A percentile compares a stretch with the other conserved stretches of the same genome.
phyloP scores from a whole-genome alignment of 1,140 invertebrate species.

The Bicyclus anynana region DNA sequence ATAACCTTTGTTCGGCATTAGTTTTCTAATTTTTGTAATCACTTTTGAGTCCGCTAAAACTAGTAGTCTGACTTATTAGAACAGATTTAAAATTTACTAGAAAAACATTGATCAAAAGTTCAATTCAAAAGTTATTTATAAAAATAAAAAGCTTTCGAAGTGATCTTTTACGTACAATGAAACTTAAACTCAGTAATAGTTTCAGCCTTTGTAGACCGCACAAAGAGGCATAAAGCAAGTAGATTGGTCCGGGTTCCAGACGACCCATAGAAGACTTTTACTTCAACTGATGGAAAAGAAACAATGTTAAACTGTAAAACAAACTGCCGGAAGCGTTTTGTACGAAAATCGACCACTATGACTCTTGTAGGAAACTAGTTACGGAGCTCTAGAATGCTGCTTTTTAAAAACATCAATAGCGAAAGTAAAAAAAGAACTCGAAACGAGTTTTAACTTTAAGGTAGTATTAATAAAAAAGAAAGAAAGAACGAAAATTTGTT shows the following conservation, averaged over 20 bases:
- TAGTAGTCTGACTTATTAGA: no score
- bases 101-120: no score
- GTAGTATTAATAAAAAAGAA: no score
- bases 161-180: no score
- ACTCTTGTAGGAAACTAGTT: conserved; percentile 27
- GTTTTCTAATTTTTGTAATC: no score
- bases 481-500: no score
- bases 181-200: background rate
- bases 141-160: no score
- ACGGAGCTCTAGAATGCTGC: background rate
- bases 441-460: background rate
- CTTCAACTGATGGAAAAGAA: conserved; percentile 56
- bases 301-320: conserved; percentile 69
- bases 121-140: no score
- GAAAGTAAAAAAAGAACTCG: background rate
- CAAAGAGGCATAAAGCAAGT: conserved; percentile 22
- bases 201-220: background rate
- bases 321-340: conserved; percentile 50
- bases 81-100: no score
- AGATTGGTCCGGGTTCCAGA: conserved; percentile 20
- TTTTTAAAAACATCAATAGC: background rate
- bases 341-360: conserved; percentile 35
- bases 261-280: conserved; percentile 49
- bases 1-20: no score
- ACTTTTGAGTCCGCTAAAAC: no score